Evolutionary conservation across 1,140 invertebrate genomes (phyloP).

Genomic region (Drosophila bifasciata): DNA sequence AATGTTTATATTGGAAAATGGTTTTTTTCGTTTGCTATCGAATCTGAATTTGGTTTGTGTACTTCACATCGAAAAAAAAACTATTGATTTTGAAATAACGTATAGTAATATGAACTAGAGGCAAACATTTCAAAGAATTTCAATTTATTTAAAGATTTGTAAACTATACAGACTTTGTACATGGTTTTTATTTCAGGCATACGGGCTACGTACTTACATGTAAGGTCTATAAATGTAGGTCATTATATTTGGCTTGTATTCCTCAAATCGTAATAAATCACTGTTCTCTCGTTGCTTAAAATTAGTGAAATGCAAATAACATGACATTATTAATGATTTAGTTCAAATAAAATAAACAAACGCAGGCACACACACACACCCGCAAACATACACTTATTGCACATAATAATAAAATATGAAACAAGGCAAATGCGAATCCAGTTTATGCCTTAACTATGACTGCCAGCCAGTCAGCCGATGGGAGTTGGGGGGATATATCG

Average conservation of each 20-base stretch:
- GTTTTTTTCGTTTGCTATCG: no score
- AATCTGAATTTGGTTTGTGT: no score
- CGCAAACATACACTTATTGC: constrained; percentile 33
- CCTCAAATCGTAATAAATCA: constrained; percentile 62
- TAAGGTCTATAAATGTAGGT: constrained; percentile 29
- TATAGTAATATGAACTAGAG: no score
- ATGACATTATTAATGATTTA: constrained; percentile 78
- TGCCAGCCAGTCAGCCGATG: constrained; percentile 11
- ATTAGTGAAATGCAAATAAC: constrained; percentile 76
- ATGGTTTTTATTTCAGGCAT: no score
- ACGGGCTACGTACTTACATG: no score
- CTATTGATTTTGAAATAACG: no score
- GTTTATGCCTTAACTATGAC: constrained; percentile 47
- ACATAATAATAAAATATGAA: constrained; percentile 60
- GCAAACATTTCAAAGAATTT: no score
- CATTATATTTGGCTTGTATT: constrained; percentile 39
- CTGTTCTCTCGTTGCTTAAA: constrained; percentile 59
- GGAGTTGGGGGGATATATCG: constrained; percentile 69
- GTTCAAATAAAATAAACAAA: constrained; percentile 32
- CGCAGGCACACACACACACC: constrained; percentile 23
- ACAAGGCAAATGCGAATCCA: constrained; percentile 46
- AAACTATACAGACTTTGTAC: no score
- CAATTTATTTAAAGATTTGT: no score
- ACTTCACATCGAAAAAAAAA: no score
- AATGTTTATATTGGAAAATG: no score